phyloP scores from a whole-genome alignment of 2,113 vertebrate species.

The Astatoreochromis straeleni region DNA sequence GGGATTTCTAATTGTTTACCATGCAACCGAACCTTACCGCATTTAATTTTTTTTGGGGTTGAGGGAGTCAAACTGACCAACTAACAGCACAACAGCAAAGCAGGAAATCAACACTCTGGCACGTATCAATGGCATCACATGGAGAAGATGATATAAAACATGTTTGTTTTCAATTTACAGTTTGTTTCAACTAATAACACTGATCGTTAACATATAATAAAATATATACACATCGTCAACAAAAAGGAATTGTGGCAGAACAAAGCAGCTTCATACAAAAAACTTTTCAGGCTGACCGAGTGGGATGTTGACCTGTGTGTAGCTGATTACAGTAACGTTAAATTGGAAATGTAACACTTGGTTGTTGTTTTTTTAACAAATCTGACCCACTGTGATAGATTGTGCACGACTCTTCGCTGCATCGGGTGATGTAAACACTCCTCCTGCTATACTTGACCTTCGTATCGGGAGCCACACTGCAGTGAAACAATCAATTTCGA shows the following conservation, averaged over 20 bases:
- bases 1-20: conserved; percentile 5
- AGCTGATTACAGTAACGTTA: conserved; percentile 36
- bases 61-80: background rate
- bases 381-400: conserved; percentile 16
- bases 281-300: background rate
- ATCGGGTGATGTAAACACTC: conserved; percentile 46
- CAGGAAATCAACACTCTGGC: conserved; percentile 14
- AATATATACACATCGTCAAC: conserved; percentile 62
- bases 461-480: background rate
- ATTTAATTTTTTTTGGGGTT: rapidly evolving
- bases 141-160: background rate
- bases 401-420: conserved; percentile 9
- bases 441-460: conserved; percentile 21
- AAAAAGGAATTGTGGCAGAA: conserved; percentile 39
- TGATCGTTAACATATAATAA: conserved; percentile 47
- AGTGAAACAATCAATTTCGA: background rate
- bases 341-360: conserved; percentile 24
- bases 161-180: conserved; percentile 28
- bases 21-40: background rate
- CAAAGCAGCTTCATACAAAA: conserved; percentile 52
- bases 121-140: conserved; percentile 19
- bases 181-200: conserved; percentile 51
- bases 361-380: background rate
- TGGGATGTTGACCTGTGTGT: conserved; percentile 14
- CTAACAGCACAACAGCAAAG: conserved; percentile 1